Evolutionary conservation across 2,113 vertebrate species (phyloP), one percentile per base, ranked within the genome.

Genomic region (Gila orcuttii): DNA sequence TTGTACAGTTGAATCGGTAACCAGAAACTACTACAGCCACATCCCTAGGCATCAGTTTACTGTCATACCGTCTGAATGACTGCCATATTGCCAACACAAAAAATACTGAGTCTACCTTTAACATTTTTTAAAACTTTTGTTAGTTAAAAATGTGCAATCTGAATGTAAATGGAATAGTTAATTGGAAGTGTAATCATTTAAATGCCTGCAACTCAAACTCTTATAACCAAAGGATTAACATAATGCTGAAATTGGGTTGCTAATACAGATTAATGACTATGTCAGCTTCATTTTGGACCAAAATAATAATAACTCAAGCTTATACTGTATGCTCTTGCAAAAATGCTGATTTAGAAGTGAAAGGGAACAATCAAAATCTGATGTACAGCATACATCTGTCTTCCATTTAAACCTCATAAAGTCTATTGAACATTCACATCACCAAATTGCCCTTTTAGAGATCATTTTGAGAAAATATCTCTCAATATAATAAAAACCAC

Each of bases 401-500:
- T 55, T 75, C 10, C 25, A 64, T 73, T 81, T 82, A 13, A 66
- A n/a, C 28, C 82, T 36, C 28, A 25, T 17, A 52, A 64, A 31
- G 36, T 82, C 60, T 31, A 23, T 68, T 50, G 31, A 59, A 83
- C 50, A 36, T 31, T 68, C 60, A 66, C 42, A 66, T 68, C 5
- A 21, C 80, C 31, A 69, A 52, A 64, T 64, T 80, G n/a, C 7
- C 36, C 9, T 36, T 69, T 50, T 82, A 31, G 10, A 82, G 69
- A 33, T 28, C 17, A 28, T 57, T 71, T 83, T 68, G 39, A 52
- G 31, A 36, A 66, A 82, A 71, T 28, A 62, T 15, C 11, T 52
- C 28, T 57, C 52, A 78, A 42, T 79, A 42, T 39, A 17, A 79
- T 39, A 60, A 60, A 62, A 60, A 19, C 50, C 82, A 78, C 64